Percentiles rank a stretch among this genome's conserved stretches.
Conservation (phyloP, 1,140 invertebrate genomes). For the Drosophila jambulina region DNA sequence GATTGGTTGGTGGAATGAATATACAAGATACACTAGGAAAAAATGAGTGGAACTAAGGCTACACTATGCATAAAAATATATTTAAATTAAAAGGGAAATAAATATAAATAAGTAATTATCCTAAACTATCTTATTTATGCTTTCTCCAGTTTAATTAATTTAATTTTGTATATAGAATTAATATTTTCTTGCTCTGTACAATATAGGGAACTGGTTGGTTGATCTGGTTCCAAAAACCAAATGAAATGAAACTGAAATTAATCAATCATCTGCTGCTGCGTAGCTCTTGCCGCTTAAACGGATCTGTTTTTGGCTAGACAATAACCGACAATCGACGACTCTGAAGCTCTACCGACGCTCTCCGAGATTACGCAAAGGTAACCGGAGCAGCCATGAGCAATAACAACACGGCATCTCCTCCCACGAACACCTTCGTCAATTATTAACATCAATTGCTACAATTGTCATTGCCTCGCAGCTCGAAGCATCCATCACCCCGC, state of each 20-base stretch:
- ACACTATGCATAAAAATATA: neutral
- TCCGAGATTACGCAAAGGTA: slow-evolving; percentile 76
- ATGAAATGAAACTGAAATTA: slow-evolving; percentile 84
- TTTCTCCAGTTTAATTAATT: neutral
- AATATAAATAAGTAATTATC: neutral
- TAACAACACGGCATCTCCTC: slow-evolving; percentile 46
- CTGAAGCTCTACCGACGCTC: slow-evolving; percentile 27
- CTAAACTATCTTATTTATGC: neutral
- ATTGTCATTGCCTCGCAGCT: slow-evolving; percentile 70
- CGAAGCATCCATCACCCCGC: slow-evolving; percentile 44
- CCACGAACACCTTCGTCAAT: slow-evolving; percentile 80
- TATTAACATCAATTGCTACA: slow-evolving; percentile 84
- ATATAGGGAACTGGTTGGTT: slow-evolving; percentile 30
- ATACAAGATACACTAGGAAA: neutral
- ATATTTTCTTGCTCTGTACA: slow-evolving; percentile 4
- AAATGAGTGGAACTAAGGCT: neutral
- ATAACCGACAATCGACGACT: slow-evolving; percentile 22
- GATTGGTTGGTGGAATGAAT: neutral
- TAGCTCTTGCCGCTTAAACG: slow-evolving; percentile 62
- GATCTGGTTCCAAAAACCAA: slow-evolving; percentile 65
- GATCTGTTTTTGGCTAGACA: slow-evolving; percentile 68
- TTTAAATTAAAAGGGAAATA: neutral
- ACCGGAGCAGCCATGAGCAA: slow-evolving; percentile 34
- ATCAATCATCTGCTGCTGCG: slow-evolving; percentile 77
- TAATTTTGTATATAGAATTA: too few species aligned